phyloP scores from a whole-genome alignment of 2,113 vertebrate genomes.

The Emydura subglobosa region DNA sequence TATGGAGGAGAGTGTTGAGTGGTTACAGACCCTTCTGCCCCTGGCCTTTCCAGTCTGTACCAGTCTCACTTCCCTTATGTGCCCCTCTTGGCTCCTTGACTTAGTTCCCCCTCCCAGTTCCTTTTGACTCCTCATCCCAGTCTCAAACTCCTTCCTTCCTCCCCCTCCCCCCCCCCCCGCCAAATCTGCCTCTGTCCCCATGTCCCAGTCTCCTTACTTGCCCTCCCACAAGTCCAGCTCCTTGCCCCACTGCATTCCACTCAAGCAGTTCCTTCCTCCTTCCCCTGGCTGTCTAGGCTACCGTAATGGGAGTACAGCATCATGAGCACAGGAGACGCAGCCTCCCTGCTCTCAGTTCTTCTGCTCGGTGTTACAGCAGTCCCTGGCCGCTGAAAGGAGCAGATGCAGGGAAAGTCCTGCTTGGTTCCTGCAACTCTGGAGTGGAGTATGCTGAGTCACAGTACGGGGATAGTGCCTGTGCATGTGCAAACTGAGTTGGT shows the following conservation, averaged over 20 bases:
- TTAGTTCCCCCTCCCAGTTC: background rate
- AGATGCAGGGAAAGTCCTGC: too few relatives aligned
- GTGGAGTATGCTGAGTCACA: too few relatives aligned
- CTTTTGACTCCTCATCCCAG: background rate
- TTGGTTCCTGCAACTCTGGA: too few relatives aligned
- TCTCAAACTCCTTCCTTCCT: background rate
- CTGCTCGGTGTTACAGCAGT: too few relatives aligned
- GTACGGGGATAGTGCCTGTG: too few relatives aligned
- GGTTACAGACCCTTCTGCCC: background rate
- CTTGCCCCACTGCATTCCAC: background rate
- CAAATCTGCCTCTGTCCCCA: background rate
- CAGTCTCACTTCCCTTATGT: background rate
- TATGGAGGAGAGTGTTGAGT: background rate
- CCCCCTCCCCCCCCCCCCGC: background rate
- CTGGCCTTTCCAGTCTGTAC: background rate
- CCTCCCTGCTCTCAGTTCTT: too few relatives aligned
- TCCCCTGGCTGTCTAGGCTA: background rate
- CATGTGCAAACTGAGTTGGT: too few relatives aligned
- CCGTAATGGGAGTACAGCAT: background rate
- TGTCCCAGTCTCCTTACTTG: background rate
- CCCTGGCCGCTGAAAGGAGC: too few relatives aligned
- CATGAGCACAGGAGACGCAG: too few relatives aligned
- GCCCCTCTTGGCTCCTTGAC: background rate
- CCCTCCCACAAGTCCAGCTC: background rate
- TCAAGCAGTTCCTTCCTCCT: background rate